Conservation (phyloP, 2,113 vertebrate genomes). For the Sisor rabdophorus region DNA sequence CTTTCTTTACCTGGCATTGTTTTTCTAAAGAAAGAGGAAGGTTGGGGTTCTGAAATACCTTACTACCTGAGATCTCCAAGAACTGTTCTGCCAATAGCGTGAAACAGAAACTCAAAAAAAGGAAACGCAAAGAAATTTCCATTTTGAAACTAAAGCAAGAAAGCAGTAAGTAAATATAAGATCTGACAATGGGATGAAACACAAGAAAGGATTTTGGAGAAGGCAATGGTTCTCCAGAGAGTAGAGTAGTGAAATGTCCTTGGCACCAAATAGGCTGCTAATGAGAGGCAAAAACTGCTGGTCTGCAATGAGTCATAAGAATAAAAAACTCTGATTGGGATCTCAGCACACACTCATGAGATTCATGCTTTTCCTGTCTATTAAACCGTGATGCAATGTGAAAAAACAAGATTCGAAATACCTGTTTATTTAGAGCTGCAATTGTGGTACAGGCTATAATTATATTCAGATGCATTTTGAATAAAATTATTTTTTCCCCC, state of each 20-base stretch:
- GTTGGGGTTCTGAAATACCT: neutral
- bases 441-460: neutral
- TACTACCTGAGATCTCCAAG: slow-evolving; percentile 1
- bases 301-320: slow-evolving; percentile 39
- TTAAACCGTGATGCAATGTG: neutral
- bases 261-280: slow-evolving; percentile 35
- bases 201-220: neutral
- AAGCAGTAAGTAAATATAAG: neutral
- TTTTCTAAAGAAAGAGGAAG: slow-evolving; percentile 48
- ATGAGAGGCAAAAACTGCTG: slow-evolving; percentile 40
- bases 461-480: neutral
- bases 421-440: neutral
- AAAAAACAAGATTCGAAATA: neutral
- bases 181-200: neutral
- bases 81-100: neutral
- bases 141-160: neutral
- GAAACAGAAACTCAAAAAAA: neutral
- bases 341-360: slow-evolving; percentile 1
- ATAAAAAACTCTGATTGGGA: slow-evolving; percentile 36
- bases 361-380: slow-evolving; percentile 3
- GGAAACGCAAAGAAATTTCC: neutral
- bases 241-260: slow-evolving; percentile 42
- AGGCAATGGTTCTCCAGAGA: slow-evolving; percentile 22
- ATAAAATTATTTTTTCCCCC: no score
- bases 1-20: slow-evolving; percentile 58